phyloP scores from a whole-genome alignment of 2,113 vertebrate species.

The Puffinus mauretanicus region DNA sequence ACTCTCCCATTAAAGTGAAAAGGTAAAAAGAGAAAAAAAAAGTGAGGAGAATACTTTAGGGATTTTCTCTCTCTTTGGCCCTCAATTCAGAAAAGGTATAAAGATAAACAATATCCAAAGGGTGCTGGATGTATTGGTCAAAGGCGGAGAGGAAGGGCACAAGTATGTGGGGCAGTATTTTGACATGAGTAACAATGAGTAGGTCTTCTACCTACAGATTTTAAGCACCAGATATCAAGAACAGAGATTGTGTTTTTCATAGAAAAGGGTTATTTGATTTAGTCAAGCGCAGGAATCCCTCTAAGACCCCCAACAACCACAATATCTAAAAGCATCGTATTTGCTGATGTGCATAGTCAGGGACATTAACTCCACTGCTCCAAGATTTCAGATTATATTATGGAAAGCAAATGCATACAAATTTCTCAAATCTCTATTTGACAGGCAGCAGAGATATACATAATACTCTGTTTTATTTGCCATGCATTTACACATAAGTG shows the following conservation, averaged over 20 bases:
- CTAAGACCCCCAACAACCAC: background rate
- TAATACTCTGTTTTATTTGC: background rate
- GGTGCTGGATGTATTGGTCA: background rate
- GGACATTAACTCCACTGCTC: background rate
- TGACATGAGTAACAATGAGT: background rate
- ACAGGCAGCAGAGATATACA: background rate
- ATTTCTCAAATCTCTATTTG: background rate
- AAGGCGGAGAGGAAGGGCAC: background rate
- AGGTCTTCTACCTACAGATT: background rate
- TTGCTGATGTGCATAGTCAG: background rate
- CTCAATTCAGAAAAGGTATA: background rate
- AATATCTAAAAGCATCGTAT: background rate
- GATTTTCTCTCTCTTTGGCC: background rate
- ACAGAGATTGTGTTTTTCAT: background rate
- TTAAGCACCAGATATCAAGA: background rate
- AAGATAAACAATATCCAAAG: background rate
- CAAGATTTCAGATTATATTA: background rate
- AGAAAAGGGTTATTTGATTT: background rate
- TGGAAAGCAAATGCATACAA: background rate
- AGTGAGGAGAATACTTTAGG: background rate
- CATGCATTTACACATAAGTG: background rate
- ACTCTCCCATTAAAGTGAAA: background rate
- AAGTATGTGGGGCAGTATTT: background rate
- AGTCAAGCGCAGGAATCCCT: background rate
- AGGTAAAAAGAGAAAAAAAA: rapidly evolving